phyloP scores from a whole-genome alignment of 2,113 vertebrate genomes.

The Cervus canadensis region DNA sequence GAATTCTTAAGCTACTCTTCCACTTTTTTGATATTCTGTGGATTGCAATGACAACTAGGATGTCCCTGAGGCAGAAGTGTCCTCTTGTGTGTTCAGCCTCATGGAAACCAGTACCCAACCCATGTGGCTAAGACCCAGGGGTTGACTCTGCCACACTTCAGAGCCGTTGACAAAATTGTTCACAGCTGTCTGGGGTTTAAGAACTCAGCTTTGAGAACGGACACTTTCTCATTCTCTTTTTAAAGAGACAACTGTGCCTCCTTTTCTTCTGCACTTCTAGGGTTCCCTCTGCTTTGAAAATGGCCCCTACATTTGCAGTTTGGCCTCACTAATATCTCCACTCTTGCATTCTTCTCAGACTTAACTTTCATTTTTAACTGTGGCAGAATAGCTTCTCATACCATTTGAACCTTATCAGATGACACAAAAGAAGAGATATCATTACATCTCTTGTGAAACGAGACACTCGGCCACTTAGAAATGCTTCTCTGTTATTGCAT shows the following conservation, averaged over 20 bases:
- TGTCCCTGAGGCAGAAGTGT: neutral
- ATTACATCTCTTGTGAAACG: neutral
- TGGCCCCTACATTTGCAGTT: neutral
- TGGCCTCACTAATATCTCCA: neutral
- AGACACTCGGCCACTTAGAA: neutral
- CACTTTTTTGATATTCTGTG: neutral
- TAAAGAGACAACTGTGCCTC: neutral
- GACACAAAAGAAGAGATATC: neutral
- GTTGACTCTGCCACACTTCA: neutral
- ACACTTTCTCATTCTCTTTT: neutral
- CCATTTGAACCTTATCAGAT: neutral
- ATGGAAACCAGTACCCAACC: neutral
- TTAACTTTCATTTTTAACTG: neutral
- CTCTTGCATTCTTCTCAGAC: neutral
- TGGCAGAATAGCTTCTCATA: neutral
- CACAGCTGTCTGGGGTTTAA: slow-evolving; percentile 38
- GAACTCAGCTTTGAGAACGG: neutral
- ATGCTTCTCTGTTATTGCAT: neutral
- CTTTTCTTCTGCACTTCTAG: neutral
- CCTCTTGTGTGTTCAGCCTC: neutral
- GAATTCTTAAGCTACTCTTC: neutral
- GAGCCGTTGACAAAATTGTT: slow-evolving; percentile 33
- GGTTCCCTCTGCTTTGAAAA: neutral
- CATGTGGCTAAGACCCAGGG: neutral
- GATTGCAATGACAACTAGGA: neutral